Evolutionary conservation across 2,888 invertebrate species (phyloP).

Genomic region (Chesias legatella): DNA sequence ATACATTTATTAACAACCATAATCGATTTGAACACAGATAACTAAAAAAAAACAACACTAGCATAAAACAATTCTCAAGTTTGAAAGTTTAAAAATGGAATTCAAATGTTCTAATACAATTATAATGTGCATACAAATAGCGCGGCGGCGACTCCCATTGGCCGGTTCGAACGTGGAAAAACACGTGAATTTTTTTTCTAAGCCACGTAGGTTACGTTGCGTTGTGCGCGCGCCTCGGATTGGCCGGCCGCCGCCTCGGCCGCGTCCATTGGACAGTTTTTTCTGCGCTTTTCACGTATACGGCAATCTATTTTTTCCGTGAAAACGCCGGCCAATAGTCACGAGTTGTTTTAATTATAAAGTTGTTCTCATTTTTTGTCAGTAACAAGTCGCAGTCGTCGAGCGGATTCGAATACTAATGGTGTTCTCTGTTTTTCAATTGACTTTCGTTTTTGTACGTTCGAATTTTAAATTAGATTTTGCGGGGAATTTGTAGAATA

Average conservation of each 20-base stretch:
- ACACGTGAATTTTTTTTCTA: constrained; percentile 76
- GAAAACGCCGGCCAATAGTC: constrained; percentile 70
- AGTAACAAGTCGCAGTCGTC: constrained; percentile 32
- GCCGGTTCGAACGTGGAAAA: constrained; percentile 67
- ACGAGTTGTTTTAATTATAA: constrained; percentile 68
- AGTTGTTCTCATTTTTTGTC: constrained; percentile 53
- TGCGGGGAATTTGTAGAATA: constrained; percentile 1
- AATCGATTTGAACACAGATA: too few species aligned
- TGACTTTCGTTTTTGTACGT: constrained; percentile 27
- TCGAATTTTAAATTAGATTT: constrained; percentile 25
- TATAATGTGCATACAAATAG: constrained; percentile 59
- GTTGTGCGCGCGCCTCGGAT: constrained; percentile 47
- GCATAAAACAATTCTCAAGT: too few species aligned
- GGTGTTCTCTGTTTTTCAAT: constrained; percentile 2
- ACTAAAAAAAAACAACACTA: constrained; percentile 19
- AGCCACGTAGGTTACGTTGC: constrained; percentile 74
- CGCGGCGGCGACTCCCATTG: constrained; percentile 52
- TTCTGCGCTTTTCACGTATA: constrained; percentile 74
- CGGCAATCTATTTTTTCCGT: constrained; percentile 64
- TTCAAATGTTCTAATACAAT: too few species aligned
- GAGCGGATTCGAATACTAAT: constrained; percentile 25
- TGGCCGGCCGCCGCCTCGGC: constrained; percentile 50
- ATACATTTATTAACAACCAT: too few species aligned
- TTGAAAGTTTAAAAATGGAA: constrained; percentile 43
- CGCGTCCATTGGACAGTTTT: constrained; percentile 68